Conservation (phyloP, 2,797 vertebrate genomes). For the Orestias chungarensis region DNA sequence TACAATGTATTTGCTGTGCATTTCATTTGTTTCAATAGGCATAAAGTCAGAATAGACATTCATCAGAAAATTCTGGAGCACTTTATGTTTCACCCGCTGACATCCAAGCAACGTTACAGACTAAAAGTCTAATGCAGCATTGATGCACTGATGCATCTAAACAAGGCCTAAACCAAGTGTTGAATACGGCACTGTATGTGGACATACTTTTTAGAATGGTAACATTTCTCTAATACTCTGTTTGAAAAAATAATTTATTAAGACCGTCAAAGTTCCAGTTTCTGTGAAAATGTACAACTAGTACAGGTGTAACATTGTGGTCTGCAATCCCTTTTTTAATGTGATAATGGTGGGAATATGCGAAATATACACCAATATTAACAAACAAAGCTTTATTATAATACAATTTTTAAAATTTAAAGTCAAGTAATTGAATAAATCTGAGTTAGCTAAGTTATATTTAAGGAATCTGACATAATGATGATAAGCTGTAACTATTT, state of each 20-base stretch:
- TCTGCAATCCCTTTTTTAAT: neutral
- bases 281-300: neutral
- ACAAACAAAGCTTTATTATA: neutral
- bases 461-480: neutral
- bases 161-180: too few species aligned
- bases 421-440: neutral
- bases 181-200: too few species aligned
- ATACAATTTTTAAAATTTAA: neutral
- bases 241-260: neutral
- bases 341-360: neutral
- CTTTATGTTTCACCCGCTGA: neutral
- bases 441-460: neutral
- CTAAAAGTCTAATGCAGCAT: neutral
- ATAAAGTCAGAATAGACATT: neutral
- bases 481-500: neutral
- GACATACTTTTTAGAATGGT: neutral
- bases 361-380: neutral
- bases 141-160: neutral
- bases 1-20: neutral
- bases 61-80: neutral
- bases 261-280: neutral
- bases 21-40: neutral
- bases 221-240: neutral
- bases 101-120: neutral
- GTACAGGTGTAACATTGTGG: neutral